Evolutionary conservation across 2,797 vertebrate species (phyloP).

Genomic region (Fundulus diaphanus): DNA sequence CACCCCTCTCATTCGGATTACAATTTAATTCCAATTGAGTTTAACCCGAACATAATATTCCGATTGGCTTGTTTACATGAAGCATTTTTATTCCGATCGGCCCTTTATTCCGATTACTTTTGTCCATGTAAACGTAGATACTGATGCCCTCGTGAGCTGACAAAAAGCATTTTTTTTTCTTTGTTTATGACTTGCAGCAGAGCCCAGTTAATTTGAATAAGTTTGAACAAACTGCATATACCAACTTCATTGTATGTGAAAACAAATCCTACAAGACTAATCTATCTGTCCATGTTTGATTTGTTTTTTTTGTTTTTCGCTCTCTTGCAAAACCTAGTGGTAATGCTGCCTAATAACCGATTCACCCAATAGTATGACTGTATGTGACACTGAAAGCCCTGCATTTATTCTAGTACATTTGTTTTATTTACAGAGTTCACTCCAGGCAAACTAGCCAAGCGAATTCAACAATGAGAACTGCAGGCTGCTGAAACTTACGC

Average conservation of each 20-base stretch:
- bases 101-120: too few species aligned
- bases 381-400: background rate
- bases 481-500: background rate
- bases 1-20: too few species aligned
- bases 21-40: too few species aligned
- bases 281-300: background rate
- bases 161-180: conserved; percentile 6
- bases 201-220: background rate
- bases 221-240: background rate
- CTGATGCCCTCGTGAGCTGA: conserved; percentile 1
- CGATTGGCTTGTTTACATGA: too few species aligned
- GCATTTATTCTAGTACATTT: background rate
- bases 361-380: background rate
- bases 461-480: background rate
- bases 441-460: background rate
- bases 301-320: background rate
- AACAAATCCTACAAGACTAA: background rate
- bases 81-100: too few species aligned
- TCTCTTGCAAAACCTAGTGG: background rate
- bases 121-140: too few species aligned
- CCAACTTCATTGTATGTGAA: background rate
- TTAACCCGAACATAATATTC: too few species aligned
- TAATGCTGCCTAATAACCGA: background rate
- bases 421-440: too few species aligned
- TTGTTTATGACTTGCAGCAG: conserved; percentile 10